Evolutionary conservation across 2,113 vertebrate genomes (phyloP), one percentile per base, ranked within the genome.

Genomic region (Pyrgilauda ruficollis): DNA sequence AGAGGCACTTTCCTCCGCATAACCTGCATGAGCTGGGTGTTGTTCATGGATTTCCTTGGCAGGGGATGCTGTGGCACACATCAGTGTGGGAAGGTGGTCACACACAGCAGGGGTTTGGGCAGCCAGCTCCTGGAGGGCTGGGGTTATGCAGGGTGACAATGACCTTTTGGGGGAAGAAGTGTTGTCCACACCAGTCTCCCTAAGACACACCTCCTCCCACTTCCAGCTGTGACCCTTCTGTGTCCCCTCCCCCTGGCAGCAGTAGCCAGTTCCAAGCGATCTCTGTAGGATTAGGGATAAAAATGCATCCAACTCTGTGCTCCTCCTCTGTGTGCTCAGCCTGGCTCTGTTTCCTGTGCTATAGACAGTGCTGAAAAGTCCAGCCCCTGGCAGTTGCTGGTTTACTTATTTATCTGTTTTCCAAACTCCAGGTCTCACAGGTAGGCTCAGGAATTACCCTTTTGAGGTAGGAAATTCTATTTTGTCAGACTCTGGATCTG

Each of bases 131-230:
- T 72, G 52, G 24, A 77, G 9, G 9, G 4, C 2, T 46, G 56
- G 11, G 33, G n/a, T 31, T 44, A 6, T 46, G 26, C 30, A 81
- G 46, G 41, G 39, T 70, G 30, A 46, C 46, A 87, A 0, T 24
- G 62, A 10, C 10, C 2, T 1, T 15, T 39, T 2, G 0, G 15
- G 7, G 13, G 5, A 49, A 41, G 37, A 61, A 53, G 3, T 19
- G 21, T 5, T 62, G 15, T 55, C 17, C 33, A 50, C 22, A 13
- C 3, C 11, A 12, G 22, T 12, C 6, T 66, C 22, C 4, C 69
- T 43, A 6, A 3, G 30, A 19, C 3, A 23, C 28, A 39, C 4
- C 11, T 64, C 19, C 14, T 88, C 30, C 9, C 10, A 2, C 31
- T 70, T 53, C 30, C 21, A 84, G 6, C 49, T 70, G n/a, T 46